Evolutionary conservation across 2,888 invertebrate genomes (phyloP), one percentile per base, ranked within the genome.

Genomic region (Osmoderma eremita): DNA sequence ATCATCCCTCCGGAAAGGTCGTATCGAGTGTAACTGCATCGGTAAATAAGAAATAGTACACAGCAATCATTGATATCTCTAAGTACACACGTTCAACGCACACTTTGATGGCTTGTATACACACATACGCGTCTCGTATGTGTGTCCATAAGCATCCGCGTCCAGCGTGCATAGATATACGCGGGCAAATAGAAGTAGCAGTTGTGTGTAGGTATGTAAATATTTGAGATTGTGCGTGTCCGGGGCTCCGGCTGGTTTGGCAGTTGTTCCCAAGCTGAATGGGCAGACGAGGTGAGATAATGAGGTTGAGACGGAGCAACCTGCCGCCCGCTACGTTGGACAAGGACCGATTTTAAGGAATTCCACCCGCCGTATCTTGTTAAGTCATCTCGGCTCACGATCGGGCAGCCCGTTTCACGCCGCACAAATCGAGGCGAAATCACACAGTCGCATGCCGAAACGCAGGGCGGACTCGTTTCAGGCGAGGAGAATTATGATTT

Each of bases 351-450:
- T 70, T 72, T 77, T 76, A 76, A 76, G 79, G 80, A 80, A 81
- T 80, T 80, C 79, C 79, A 80, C 79, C 80, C 79, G 79, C 78
- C 75, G 79, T 80, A 81, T 81, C 81, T 81, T 80, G 80, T 81
- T 81, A 81, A 81, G 80, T 81, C 81, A 81, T 81, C 81, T 80
- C 78, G 77, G 71, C 79, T 78, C 78, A 79, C 79, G 78, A 75
- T 75, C 74, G 72, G 70, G 67, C 67, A 64, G 72, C 68, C 70
- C 62, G 71, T 65, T 73, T 74, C 73, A 73, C 72, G 68, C 73
- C 67, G 68, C 58, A 67, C 69, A 72, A 72, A 71, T 68, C 71
- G 61, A 66, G 70, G 30, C 68, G 62, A 39, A 63, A 67, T 69
- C 67, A 71, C 71, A 70, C 68, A 39, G 50, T 22, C 42, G 41